phyloP scores from a whole-genome alignment of 2,797 vertebrate species.

The Remorina albescens region DNA sequence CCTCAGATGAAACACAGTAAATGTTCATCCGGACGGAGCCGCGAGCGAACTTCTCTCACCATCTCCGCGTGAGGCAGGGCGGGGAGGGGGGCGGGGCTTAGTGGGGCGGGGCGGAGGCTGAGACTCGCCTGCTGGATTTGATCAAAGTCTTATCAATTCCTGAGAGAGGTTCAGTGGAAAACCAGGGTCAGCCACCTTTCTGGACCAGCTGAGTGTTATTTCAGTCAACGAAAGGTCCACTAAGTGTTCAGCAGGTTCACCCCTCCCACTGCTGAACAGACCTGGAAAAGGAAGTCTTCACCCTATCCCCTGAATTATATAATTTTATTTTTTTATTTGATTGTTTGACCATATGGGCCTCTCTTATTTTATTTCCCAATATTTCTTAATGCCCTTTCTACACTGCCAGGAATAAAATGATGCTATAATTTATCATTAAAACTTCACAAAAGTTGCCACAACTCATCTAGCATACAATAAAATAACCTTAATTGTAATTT shows the following conservation, averaged over 20 bases:
- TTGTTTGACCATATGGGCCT: background rate
- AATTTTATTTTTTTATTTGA: background rate
- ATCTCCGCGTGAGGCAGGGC: constrained; percentile 60
- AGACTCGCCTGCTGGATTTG: constrained; percentile 53
- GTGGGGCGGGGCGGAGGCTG: constrained; percentile 57
- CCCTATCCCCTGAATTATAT: background rate
- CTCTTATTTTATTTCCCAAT: background rate
- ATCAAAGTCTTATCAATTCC: constrained; percentile 56
- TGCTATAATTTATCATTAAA: too few species aligned
- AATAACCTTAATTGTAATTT: background rate
- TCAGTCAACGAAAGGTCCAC: constrained; percentile 39
- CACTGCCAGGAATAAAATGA: background rate
- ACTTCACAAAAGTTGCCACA: background rate
- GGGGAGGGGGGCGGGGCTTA: constrained; percentile 40
- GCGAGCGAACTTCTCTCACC: constrained; percentile 77
- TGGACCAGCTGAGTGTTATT: constrained; percentile 58
- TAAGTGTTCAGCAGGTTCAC: too few species aligned
- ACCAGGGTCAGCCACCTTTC: constrained; percentile 42
- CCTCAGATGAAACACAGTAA: constrained; percentile 66
- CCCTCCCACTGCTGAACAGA: background rate
- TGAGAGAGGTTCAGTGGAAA: constrained; percentile 42
- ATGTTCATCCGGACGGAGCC: constrained; percentile 63
- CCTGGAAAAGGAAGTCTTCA: background rate
- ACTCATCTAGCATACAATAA: background rate
- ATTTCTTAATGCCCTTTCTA: background rate